Conservation (phyloP, 1,140 invertebrate genomes). For the Eufriesea mexicana region DNA sequence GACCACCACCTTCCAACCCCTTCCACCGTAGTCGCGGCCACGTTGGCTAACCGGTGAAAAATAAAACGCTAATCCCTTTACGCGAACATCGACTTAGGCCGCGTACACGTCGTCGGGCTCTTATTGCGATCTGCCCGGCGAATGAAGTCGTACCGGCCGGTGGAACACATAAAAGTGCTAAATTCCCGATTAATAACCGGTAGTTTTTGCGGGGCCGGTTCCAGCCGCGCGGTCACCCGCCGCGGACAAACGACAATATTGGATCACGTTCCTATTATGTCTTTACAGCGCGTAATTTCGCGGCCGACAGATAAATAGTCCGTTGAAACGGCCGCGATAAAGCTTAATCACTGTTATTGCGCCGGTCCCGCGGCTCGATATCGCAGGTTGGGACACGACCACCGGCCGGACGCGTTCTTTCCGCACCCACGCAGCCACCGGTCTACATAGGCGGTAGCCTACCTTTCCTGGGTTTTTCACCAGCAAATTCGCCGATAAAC, state of each 20-base stretch:
- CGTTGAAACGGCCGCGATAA: conserved; percentile 61
- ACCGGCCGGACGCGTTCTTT: conserved; percentile 2
- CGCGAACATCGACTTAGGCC: neutral
- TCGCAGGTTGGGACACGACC: neutral
- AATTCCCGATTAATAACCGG: conserved; percentile 49
- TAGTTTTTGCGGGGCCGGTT: conserved; percentile 19
- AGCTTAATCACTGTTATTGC: conserved; percentile 67
- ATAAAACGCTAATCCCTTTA: too few species aligned
- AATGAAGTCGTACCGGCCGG: conserved; percentile 37
- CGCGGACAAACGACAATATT: conserved; percentile 49
- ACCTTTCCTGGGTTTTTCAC: too few species aligned
- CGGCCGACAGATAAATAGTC: conserved; percentile 55
- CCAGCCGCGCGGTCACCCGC: neutral
- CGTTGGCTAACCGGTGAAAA: too few species aligned
- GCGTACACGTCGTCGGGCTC: neutral
- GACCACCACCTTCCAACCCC: too few species aligned
- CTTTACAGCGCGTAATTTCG: conserved; percentile 63
- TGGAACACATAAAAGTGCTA: conserved; percentile 30
- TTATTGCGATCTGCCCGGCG: neutral
- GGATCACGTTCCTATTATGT: conserved; percentile 60
- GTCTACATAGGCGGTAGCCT: neutral
- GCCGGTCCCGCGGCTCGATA: conserved; percentile 50
- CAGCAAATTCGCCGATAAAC: neutral
- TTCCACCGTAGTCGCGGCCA: too few species aligned
- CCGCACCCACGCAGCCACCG: conserved; percentile 24